Conservation (phyloP, 2,888 invertebrate genomes). For the Hetaerina titia region DNA sequence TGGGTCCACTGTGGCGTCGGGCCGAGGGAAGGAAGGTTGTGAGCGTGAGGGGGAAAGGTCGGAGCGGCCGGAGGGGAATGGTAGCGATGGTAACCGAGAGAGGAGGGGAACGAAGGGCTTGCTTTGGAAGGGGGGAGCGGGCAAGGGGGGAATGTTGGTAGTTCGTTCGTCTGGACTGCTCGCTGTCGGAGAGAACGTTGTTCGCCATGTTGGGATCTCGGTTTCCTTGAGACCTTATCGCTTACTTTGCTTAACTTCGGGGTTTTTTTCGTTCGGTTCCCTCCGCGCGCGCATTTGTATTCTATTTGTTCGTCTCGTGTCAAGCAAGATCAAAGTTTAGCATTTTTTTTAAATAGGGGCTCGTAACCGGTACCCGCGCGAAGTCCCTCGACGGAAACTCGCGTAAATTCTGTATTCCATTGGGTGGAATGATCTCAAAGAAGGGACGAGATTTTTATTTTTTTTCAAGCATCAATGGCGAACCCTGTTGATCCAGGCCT, state of each 20-base stretch:
- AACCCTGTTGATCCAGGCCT: neutral
- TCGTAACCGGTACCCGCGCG: neutral
- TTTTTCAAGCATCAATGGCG: neutral
- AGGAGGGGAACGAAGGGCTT: neutral
- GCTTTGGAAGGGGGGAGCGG: neutral
- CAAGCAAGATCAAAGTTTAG: neutral
- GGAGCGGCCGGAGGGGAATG: neutral
- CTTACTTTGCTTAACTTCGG: neutral
- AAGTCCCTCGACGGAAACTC: neutral
- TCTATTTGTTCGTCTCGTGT: neutral
- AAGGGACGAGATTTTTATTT: neutral
- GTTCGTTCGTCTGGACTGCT: neutral
- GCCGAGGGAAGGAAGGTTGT: constrained; percentile 22
- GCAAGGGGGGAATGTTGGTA: neutral
- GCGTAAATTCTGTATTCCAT: neutral
- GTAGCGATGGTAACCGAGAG: constrained; percentile 7
- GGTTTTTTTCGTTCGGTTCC: neutral
- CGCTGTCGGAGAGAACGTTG: neutral
- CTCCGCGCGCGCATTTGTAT: no score
- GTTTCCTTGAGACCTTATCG: constrained; percentile 24
- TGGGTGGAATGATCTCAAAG: neutral
- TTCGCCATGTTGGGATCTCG: constrained; percentile 5
- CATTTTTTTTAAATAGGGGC: neutral
- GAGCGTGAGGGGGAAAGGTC: constrained; percentile 3
- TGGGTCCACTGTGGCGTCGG: constrained; percentile 42